Percentiles rank a stretch among this genome's conserved stretches.
These are phyloP conservation scores for Lasioglossum malachurum DNA, from an alignment of 2,888 invertebrate genomes.

Conservation along the genomic window DNA sequence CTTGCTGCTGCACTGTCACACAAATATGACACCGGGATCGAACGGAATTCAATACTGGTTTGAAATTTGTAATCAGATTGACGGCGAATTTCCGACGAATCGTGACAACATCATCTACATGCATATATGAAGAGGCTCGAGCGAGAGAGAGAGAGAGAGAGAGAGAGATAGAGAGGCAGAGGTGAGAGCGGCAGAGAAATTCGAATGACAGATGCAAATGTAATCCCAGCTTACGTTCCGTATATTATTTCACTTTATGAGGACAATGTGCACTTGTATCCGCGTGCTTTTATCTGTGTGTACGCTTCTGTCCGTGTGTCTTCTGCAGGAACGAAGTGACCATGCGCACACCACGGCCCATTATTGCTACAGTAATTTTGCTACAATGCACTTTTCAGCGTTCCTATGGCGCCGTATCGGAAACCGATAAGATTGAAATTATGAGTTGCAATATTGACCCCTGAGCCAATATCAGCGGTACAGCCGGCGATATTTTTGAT, in stretches of 20 bases:
- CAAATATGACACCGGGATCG: slow-evolving; percentile 66
- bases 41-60: slow-evolving; percentile 69
- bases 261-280: not conserved
- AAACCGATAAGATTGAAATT: slow-evolving; percentile 58
- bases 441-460: slow-evolving; percentile 50
- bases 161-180: not conserved
- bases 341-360: slow-evolving; percentile 25
- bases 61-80: slow-evolving; percentile 68
- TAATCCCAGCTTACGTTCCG: slow-evolving; percentile 53
- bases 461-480: slow-evolving; percentile 32
- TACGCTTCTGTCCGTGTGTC: not conserved
- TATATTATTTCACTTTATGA: slow-evolving; percentile 54
- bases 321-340: not conserved
- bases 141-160: not conserved
- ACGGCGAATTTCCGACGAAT: slow-evolving; percentile 64
- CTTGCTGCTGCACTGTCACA: slow-evolving; percentile 57
- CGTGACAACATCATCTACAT: slow-evolving; percentile 65
- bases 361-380: slow-evolving; percentile 53
- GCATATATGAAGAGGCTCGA: slow-evolving; percentile 30
- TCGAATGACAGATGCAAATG: slow-evolving; percentile 61
- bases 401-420: slow-evolving; percentile 30
- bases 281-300: not conserved
- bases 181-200: slow-evolving; percentile 4
- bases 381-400: slow-evolving; percentile 47
- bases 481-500: slow-evolving; percentile 22